These are phyloP conservation scores for Antigone vipio DNA, from an alignment of 2,113 vertebrate species.

Conservation along the genomic window DNA sequence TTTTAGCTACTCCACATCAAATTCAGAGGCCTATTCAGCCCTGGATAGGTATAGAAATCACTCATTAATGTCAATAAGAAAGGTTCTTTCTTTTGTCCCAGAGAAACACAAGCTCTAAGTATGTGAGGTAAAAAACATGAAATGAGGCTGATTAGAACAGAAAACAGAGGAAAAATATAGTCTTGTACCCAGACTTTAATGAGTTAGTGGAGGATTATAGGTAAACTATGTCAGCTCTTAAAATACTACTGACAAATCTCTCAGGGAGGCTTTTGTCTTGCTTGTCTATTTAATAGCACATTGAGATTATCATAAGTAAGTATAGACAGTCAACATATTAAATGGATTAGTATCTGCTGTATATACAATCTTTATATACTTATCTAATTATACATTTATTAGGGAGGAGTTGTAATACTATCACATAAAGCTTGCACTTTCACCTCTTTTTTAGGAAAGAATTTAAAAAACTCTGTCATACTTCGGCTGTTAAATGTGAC, in stretches of 20 bases:
- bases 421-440: background rate
- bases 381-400: background rate
- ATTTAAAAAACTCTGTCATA: background rate
- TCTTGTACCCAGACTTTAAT: background rate
- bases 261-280: background rate
- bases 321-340: conserved; percentile 13
- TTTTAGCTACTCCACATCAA: background rate
- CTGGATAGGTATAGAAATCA: background rate
- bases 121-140: background rate
- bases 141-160: background rate
- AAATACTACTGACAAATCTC: background rate
- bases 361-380: background rate
- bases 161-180: background rate
- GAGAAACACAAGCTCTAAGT: background rate
- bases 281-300: background rate
- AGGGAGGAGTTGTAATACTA: background rate
- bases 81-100: background rate
- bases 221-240: background rate
- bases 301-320: conserved; percentile 11
- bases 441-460: background rate
- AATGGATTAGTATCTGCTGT: background rate
- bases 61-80: background rate
- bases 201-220: background rate
- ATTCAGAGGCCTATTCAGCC: background rate
- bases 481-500: background rate